Percentiles rank a stretch among this genome's conserved stretches.
Evolutionary conservation across 2,797 vertebrate species (phyloP).

Genomic region (Propithecus perrieri): DNA sequence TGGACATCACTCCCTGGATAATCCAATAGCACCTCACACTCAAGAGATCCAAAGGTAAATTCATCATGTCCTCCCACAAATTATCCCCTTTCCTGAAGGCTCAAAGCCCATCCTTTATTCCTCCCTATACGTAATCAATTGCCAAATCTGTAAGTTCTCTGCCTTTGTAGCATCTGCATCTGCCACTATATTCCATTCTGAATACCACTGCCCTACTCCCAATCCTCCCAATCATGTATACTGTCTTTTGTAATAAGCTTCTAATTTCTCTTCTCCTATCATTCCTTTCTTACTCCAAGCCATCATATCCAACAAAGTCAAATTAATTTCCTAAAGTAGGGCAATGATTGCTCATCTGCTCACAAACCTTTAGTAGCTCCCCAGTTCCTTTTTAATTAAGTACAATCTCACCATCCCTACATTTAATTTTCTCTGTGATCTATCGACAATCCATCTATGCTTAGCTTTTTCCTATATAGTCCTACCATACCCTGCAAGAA

Average conservation of each 20-base stretch:
- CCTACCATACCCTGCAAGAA: not conserved
- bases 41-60: not conserved
- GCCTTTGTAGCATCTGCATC: not conserved
- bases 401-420: not conserved
- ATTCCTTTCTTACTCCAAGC: not conserved
- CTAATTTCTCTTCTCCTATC: not conserved
- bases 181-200: not conserved
- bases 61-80: not conserved
- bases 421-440: not conserved
- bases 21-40: not conserved
- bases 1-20: not conserved
- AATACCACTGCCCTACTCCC: not conserved
- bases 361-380: not conserved
- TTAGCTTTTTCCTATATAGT: not conserved
- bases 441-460: not conserved
- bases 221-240: not conserved
- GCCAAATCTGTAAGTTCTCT: not conserved
- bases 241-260: constrained; percentile 19
- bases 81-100: not conserved
- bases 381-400: not conserved
- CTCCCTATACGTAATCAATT: not conserved
- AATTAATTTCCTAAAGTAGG: constrained; percentile 24
- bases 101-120: not conserved
- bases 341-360: not conserved
- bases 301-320: not conserved